Conservation (phyloP, 2,797 vertebrate genomes). For the Myotis myotis region DNA sequence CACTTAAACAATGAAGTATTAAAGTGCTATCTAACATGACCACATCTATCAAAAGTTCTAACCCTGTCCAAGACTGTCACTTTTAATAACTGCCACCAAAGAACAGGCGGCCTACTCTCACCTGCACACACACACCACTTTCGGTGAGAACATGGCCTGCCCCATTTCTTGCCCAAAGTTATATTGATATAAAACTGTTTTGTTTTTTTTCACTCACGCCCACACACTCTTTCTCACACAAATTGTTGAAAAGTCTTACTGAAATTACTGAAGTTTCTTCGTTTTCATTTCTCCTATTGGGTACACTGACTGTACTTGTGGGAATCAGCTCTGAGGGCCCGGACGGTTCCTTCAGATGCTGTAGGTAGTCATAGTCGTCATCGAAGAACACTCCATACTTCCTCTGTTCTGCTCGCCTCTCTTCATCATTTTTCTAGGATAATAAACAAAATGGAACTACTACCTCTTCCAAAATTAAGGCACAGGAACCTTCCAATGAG, state of each 20-base stretch:
- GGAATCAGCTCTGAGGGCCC: conserved; percentile 88
- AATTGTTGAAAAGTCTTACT: conserved; percentile 82
- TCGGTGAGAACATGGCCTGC: background rate
- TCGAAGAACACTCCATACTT: conserved; percentile 96
- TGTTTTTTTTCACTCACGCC: background rate
- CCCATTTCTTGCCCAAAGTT: background rate
- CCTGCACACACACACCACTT: too few species aligned
- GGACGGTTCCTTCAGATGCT: conserved; percentile 92
- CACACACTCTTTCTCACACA: background rate
- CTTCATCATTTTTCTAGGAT: conserved; percentile 84
- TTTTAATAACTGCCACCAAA: background rate
- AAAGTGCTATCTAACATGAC: background rate
- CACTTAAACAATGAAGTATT: background rate
- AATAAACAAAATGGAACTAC: background rate
- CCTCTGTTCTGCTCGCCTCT: conserved; percentile 91
- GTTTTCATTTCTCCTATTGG: conserved; percentile 66
- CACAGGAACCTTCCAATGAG: background rate
- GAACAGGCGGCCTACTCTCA: background rate
- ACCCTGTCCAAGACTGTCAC: background rate
- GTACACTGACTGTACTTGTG: conserved; percentile 20
- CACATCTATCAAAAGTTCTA: background rate
- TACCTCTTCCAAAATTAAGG: background rate
- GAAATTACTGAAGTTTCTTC: conserved; percentile 76
- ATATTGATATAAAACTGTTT: background rate
- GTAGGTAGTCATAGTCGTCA: conserved; percentile 96